Conservation (phyloP, 2,797 vertebrate genomes). For the Takifugu rubripes region DNA sequence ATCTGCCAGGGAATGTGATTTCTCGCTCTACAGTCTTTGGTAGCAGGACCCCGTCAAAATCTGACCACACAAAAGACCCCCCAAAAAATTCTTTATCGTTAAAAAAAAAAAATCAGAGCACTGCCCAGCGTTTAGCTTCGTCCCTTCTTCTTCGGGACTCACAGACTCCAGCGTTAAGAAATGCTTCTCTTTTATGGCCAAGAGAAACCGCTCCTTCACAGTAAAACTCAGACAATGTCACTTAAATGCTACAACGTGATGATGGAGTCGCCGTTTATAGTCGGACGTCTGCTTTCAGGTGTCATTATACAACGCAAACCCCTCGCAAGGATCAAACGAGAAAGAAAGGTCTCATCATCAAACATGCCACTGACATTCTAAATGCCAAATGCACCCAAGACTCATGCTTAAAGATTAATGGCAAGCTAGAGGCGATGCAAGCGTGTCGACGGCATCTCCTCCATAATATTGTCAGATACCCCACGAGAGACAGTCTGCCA, state of each 20-base stretch:
- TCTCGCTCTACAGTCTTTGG: too few species aligned
- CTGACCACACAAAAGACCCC: too few species aligned
- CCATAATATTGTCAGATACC: constrained; percentile 47
- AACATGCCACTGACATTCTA: constrained; percentile 47
- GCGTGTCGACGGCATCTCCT: constrained; percentile 28
- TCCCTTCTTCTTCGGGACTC: background rate
- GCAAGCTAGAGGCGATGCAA: constrained; percentile 30
- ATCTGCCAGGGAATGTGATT: too few species aligned
- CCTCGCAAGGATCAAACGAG: constrained; percentile 21
- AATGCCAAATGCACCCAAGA: constrained; percentile 50
- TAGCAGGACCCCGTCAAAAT: too few species aligned
- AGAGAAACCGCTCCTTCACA: background rate
- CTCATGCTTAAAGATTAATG: constrained; percentile 51
- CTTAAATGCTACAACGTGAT: constrained; percentile 20
- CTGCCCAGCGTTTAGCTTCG: too few species aligned
- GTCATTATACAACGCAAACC: constrained; percentile 40
- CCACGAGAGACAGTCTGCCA: constrained; percentile 49
- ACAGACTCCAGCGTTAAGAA: too few species aligned
- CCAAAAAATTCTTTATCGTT: too few species aligned
- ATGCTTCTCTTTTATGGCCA: background rate
- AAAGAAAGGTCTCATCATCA: constrained; percentile 50
- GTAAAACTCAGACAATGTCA: background rate
- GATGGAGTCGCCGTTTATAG: constrained; percentile 24
- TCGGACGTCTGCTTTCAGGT: constrained; percentile 41
- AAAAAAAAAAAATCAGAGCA: too few species aligned